Conservation (phyloP, 2,797 vertebrate genomes). For the Scleropages formosus region DNA sequence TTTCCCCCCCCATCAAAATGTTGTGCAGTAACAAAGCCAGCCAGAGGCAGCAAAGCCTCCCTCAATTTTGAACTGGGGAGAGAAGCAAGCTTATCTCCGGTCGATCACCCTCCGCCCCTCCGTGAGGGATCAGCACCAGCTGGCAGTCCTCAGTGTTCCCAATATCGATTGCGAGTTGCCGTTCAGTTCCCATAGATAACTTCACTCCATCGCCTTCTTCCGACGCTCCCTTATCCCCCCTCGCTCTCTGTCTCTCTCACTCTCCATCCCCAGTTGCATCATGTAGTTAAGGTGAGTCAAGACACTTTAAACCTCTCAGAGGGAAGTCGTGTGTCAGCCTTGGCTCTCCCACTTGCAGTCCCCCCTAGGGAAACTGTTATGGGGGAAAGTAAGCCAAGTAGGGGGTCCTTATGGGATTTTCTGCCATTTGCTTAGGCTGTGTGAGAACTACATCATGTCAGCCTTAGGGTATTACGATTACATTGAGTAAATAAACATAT, state of each 20-base stretch:
- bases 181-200: not conserved
- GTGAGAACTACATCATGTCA: no score
- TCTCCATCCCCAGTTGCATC: conserved; percentile 1
- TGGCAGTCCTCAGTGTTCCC: conserved; percentile 42
- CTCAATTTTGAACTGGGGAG: conserved; percentile 35
- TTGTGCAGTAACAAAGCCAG: not conserved
- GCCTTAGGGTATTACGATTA: no score
- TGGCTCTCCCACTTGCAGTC: no score
- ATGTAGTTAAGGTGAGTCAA: not conserved
- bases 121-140: conserved; percentile 36
- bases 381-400: no score
- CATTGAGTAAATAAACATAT: no score
- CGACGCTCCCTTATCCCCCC: not conserved
- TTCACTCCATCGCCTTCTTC: conserved; percentile 5
- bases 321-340: not conserved
- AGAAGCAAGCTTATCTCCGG: conserved; percentile 43
- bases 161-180: conserved; percentile 36
- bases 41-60: conserved; percentile 22
- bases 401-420: no score
- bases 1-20: not conserved
- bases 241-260: conserved; percentile 9
- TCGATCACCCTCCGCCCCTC: conserved; percentile 39
- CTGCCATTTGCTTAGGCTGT: no score
- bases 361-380: no score
- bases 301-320: conserved; percentile 4